These are phyloP conservation scores for Pseudoips prasinana DNA, from an alignment of 2,888 invertebrate species.

Conservation along the genomic window DNA sequence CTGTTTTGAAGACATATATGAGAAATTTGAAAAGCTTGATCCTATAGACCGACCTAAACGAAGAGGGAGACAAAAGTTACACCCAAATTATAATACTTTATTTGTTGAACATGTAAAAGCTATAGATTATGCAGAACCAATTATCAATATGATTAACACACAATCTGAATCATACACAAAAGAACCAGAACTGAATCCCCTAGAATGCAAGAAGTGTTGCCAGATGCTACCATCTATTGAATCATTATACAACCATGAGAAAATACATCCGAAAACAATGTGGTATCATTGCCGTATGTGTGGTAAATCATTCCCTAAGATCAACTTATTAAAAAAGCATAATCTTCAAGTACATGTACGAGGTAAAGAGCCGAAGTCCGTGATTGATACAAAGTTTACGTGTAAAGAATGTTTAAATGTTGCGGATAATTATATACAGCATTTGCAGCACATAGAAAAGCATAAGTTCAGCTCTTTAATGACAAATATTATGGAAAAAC, in stretches of 20 bases:
- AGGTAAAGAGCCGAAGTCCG: slow-evolving; percentile 5
- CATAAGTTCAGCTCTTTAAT: slow-evolving; percentile 63
- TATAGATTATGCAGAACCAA: slow-evolving; percentile 65
- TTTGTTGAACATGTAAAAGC: slow-evolving; percentile 53
- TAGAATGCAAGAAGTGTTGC: slow-evolving; percentile 67
- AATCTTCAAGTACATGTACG: slow-evolving; percentile 33
- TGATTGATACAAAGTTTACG: slow-evolving; percentile 34
- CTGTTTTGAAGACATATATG: slow-evolving; percentile 65
- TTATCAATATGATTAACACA: slow-evolving; percentile 54
- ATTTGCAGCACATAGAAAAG: slow-evolving; percentile 66
- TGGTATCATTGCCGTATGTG: slow-evolving; percentile 66
- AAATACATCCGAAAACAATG: slow-evolving; percentile 62
- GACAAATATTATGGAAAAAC: slow-evolving; percentile 51
- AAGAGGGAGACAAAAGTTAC: slow-evolving; percentile 59
- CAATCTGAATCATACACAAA: slow-evolving; percentile 33
- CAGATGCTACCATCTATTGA: slow-evolving; percentile 54
- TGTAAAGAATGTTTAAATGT: slow-evolving; percentile 51
- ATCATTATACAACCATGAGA: slow-evolving; percentile 58
- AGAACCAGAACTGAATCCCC: slow-evolving; percentile 38
- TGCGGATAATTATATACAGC: slow-evolving; percentile 39
- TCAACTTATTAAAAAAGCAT: slow-evolving; percentile 51
- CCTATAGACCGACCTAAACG: slow-evolving; percentile 54
- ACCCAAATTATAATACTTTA: slow-evolving; percentile 56
- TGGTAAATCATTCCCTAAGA: slow-evolving; percentile 62
- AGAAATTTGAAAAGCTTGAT: slow-evolving; percentile 63